Percentiles rank a stretch among this genome's conserved stretches.
Evolutionary conservation across 2,113 vertebrate species (phyloP).

Genomic region (human (Homo sapiens)): DNA sequence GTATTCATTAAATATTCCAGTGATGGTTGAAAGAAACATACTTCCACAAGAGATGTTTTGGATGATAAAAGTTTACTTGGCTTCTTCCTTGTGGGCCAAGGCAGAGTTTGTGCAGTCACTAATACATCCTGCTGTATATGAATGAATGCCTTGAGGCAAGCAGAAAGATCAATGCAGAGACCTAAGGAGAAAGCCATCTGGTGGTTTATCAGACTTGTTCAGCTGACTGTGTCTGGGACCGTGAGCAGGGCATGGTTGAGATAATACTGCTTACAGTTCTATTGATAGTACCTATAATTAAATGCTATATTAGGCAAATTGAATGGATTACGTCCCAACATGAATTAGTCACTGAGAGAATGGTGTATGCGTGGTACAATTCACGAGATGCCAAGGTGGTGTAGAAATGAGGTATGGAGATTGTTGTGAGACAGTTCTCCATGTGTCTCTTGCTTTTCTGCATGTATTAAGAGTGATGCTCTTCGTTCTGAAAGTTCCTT

Average conservation of each 20-base stretch:
- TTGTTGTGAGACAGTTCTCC: background rate
- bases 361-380: background rate
- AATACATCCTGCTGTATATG: background rate
- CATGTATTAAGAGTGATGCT: background rate
- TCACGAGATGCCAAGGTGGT: background rate
- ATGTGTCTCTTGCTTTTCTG: background rate
- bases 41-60: background rate
- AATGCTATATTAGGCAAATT: background rate
- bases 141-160: background rate
- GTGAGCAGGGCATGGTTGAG: background rate
- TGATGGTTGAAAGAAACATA: no score
- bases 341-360: background rate
- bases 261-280: background rate
- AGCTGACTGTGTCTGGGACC: background rate
- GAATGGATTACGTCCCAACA: background rate
- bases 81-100: background rate
- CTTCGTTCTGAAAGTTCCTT: background rate
- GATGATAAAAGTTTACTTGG: background rate
- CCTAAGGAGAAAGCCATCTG: background rate
- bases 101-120: background rate
- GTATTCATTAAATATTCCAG: no score
- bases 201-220: background rate
- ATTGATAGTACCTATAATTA: slow-evolving; percentile 12
- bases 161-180: background rate
- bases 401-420: background rate